phyloP scores from a whole-genome alignment of 2,797 vertebrate genomes.

The Numenius phaeopus region DNA sequence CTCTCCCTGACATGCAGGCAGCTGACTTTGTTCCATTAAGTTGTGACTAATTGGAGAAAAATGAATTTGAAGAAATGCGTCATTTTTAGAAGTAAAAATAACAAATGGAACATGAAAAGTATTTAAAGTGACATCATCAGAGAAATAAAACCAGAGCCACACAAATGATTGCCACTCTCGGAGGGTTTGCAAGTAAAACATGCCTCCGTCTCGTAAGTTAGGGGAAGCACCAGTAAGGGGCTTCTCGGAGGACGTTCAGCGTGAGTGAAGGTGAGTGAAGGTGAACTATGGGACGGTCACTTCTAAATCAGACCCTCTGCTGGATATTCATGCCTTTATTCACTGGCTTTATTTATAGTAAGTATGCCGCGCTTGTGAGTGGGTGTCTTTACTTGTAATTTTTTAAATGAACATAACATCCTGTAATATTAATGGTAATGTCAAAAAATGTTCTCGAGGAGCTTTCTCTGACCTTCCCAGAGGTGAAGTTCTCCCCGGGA shows the following conservation, averaged over 20 bases:
- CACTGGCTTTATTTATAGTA: conserved; percentile 21
- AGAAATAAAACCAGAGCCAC: conserved; percentile 76
- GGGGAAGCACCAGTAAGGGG: conserved; percentile 56
- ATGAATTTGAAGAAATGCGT: conserved; percentile 83
- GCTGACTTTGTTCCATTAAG: conserved; percentile 56
- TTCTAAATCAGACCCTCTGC: conserved; percentile 41
- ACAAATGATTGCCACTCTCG: conserved; percentile 72
- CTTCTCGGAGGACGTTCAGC: conserved; percentile 42
- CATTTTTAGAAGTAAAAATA: conserved; percentile 85
- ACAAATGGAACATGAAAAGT: conserved; percentile 83
- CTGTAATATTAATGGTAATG: neutral
- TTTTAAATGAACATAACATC: neutral
- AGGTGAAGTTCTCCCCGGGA: neutral
- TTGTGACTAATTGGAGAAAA: conserved; percentile 83
- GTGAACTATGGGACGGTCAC: conserved; percentile 25
- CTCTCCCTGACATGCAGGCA: conserved; percentile 52
- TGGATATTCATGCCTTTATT: conserved; percentile 33
- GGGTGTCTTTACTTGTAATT: neutral
- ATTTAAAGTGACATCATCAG: conserved; percentile 86
- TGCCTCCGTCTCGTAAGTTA: conserved; percentile 45
- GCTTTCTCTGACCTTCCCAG: neutral
- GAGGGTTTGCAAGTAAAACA: conserved; percentile 76
- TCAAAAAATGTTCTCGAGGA: neutral
- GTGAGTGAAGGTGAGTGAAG: conserved; percentile 78
- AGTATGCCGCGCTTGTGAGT: neutral